phyloP scores from a whole-genome alignment of 2,797 vertebrate species.

The Tenualosa ilisha region DNA sequence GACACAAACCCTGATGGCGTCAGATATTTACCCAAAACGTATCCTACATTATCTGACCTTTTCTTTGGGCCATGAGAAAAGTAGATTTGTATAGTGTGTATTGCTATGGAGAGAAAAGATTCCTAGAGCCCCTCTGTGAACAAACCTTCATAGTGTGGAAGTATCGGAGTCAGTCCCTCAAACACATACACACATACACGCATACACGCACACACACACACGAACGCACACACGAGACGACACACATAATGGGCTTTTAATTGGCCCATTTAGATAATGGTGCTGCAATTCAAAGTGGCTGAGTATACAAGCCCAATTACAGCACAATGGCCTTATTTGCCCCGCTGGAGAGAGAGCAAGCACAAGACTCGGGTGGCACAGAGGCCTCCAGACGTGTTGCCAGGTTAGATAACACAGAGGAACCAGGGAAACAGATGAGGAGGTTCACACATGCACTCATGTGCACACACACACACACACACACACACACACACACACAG shows the following conservation, averaged over 20 bases:
- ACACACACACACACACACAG: neutral
- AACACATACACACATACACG: neutral
- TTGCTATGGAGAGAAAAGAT: neutral
- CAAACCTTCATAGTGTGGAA: neutral
- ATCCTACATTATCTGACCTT: neutral
- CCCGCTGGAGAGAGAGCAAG: neutral
- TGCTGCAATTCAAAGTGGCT: neutral
- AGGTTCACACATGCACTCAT: neutral
- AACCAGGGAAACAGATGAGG: neutral
- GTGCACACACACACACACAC: neutral
- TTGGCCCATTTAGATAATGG: slow-evolving; percentile 24
- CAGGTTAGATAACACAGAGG: neutral
- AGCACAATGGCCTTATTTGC: slow-evolving; percentile 21
- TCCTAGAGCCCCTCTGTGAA: neutral
- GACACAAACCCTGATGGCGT: neutral
- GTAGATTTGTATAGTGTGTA: neutral
- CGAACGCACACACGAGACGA: neutral
- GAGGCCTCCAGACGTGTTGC: neutral
- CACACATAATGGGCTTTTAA: slow-evolving; percentile 10
- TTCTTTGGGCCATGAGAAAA: no score
- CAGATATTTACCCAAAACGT: neutral
- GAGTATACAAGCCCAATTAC: slow-evolving; percentile 18
- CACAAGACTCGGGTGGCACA: neutral
- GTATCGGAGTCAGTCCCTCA: neutral
- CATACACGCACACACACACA: neutral